Evolutionary conservation across 2,888 invertebrate species (phyloP), one percentile per base, ranked within the genome.

Genomic region (Teleogryllus oceanicus): DNA sequence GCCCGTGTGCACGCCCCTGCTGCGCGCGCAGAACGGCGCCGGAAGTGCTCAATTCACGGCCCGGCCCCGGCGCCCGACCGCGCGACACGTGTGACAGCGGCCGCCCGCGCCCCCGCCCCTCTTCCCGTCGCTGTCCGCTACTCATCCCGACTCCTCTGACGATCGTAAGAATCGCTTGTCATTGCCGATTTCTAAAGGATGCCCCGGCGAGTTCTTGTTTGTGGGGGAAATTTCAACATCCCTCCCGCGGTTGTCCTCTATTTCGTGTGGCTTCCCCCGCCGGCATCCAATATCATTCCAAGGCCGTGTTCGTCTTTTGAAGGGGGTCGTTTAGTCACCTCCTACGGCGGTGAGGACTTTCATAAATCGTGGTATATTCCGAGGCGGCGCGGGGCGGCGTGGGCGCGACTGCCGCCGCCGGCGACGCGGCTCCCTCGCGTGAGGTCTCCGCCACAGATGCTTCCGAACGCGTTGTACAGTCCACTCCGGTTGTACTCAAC

Each of bases 281-380:
- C 62, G 13, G 8, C 62, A 18, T 62, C 62, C 62, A 62, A 13
- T 62, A 18, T 16, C n/a, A 62, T 62, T 62, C 62, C 62, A 62
- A 62, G 62, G 62, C 62, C n/a, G 8, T 62, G 62, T 62, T 62
- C 62, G 62, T 62, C 62, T 62, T 62, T 62, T 62, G 62, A 62
- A 62, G 62, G 62, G 62, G 62, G 62, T 62, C 62, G 62, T 62
- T 62, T 62, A 62, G 62, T 62, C 62, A n/a, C 62, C 62, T 62
- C 62, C 62, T 62, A 13, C 62, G 62, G 62, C n/a, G 62, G 62
- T 62, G 62, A 13, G 62, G 62, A 62, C 62, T 62, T n/a, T n/a
- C 62, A 62, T 62, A 62, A 62, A 62, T 62, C 62, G 62, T 62
- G 62, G 62, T 18, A n/a, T 62, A 62, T 62, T 62, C 16, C n/a